Evolutionary conservation across 2,888 invertebrate species (phyloP).

Genomic region (Stenotaenia linearis): DNA sequence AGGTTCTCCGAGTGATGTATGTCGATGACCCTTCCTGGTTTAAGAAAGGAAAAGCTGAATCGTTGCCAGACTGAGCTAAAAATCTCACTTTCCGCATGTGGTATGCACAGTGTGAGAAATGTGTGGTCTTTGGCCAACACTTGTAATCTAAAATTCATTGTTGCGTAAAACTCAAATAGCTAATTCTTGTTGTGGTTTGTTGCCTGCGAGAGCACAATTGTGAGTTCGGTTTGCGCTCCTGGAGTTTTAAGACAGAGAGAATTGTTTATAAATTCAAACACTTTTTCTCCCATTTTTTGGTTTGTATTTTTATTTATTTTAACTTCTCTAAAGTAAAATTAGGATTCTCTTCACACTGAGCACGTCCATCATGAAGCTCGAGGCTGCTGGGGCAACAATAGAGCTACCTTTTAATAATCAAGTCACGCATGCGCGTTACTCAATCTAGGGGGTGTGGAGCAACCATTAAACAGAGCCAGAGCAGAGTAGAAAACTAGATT

Average conservation of each 20-base stretch:
- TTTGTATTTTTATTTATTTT: background rate
- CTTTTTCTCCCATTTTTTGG: too few relatives aligned
- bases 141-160: background rate
- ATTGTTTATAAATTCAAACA: too few relatives aligned
- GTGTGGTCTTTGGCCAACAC: background rate
- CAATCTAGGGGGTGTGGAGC: background rate
- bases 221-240: too few relatives aligned
- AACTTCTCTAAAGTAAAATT: background rate
- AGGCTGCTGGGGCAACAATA: background rate
- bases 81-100: background rate
- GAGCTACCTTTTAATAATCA: background rate
- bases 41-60: background rate
- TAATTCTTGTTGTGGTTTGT: background rate
- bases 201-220: background rate
- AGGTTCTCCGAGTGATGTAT: background rate
- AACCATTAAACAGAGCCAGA: background rate
- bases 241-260: too few relatives aligned
- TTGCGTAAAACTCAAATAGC: too few relatives aligned
- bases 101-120: background rate
- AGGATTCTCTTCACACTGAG: background rate
- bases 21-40: background rate
- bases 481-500: background rate
- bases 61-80: background rate
- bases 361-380: background rate
- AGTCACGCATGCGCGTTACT: constrained; percentile 4